Evolutionary conservation across 2,797 vertebrate genomes (phyloP).

Genomic region (Glyptemys insculpta): DNA sequence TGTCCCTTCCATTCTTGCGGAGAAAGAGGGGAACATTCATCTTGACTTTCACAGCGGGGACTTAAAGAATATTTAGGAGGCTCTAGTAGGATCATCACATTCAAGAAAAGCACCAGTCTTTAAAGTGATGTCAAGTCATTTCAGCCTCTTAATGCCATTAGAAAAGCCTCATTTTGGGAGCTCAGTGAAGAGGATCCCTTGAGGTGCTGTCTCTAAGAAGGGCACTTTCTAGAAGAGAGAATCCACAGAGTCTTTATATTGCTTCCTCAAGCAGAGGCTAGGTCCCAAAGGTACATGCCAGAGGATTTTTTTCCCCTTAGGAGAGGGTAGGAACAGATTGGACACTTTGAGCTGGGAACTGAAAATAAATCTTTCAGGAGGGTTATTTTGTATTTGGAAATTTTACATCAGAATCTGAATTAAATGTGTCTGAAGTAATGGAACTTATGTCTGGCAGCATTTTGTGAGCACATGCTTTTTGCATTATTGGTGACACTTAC

Average conservation of each 20-base stretch:
- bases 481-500: fast-evolving
- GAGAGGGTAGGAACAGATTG: background rate
- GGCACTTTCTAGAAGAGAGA: background rate
- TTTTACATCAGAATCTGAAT: background rate
- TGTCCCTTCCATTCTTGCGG: background rate
- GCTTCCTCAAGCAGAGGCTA: fast-evolving
- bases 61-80: background rate
- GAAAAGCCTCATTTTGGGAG: background rate
- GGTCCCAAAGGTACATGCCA: background rate
- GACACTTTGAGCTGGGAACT: background rate
- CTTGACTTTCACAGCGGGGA: background rate
- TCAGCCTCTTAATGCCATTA: background rate
- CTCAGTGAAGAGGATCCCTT: background rate
- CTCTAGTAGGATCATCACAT: background rate
- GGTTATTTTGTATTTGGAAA: fast-evolving
- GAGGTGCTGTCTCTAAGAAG: background rate
- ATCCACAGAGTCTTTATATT: background rate
- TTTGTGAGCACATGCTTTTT: background rate
- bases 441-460: background rate
- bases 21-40: background rate
- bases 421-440: fast-evolving
- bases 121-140: background rate
- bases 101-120: background rate
- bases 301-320: fast-evolving
- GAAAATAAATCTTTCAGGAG: background rate